Conservation (phyloP, 2,797 vertebrate species). For the Girardinus metallicus region DNA sequence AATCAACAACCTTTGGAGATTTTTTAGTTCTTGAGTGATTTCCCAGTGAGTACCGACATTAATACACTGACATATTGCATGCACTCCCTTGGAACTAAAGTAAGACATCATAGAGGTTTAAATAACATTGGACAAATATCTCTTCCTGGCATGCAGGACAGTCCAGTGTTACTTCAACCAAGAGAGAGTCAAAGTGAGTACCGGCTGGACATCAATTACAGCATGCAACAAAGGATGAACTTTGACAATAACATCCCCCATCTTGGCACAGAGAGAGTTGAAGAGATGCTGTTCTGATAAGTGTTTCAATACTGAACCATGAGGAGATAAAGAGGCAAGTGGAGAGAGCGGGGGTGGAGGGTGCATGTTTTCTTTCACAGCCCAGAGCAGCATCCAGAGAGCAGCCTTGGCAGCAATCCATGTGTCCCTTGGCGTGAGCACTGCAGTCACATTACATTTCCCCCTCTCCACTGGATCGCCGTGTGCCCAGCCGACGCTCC, state of each 20-base stretch:
- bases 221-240: slow-evolving; percentile 62
- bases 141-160: slow-evolving; percentile 55
- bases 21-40: slow-evolving; percentile 35
- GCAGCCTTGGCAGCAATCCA: slow-evolving; percentile 66
- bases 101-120: slow-evolving; percentile 59
- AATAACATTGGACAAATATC: slow-evolving; percentile 67
- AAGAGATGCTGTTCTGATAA: slow-evolving; percentile 65
- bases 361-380: slow-evolving; percentile 56
- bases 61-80: slow-evolving; percentile 29
- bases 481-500: slow-evolving; percentile 67
- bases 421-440: slow-evolving; percentile 70
- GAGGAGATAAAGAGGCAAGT: slow-evolving; percentile 47
- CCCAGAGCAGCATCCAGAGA: slow-evolving; percentile 62
- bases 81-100: slow-evolving; percentile 50
- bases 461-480: slow-evolving; percentile 59
- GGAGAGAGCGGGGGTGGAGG: slow-evolving; percentile 29
- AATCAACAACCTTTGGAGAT: slow-evolving; percentile 36
- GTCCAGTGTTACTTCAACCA: slow-evolving; percentile 48
- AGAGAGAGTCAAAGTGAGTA: slow-evolving; percentile 31
- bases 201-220: slow-evolving; percentile 56
- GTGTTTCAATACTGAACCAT: slow-evolving; percentile 54
- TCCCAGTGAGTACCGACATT: slow-evolving; percentile 1
- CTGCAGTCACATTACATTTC: slow-evolving; percentile 78
- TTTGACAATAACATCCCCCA: slow-evolving; percentile 61
- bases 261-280: slow-evolving; percentile 42